Conservation (phyloP, 2,797 vertebrate genomes). For the Coreius guichenoti region DNA sequence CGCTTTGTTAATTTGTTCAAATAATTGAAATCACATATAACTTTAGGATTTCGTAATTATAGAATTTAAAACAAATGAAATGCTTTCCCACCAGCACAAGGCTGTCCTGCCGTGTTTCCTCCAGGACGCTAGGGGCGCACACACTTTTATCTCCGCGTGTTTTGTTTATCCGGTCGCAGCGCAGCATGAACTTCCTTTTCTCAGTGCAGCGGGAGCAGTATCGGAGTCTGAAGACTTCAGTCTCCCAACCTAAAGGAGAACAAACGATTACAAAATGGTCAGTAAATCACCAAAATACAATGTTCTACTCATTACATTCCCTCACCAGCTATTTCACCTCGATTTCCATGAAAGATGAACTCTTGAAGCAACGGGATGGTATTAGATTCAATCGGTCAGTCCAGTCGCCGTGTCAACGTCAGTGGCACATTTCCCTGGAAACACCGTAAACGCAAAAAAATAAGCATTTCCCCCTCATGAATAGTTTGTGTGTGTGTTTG, state of each 20-base stretch:
- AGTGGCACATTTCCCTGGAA: constrained; percentile 9
- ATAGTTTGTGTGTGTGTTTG: not conserved
- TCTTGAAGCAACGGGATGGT: constrained; percentile 5
- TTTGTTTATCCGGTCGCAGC: constrained; percentile 26
- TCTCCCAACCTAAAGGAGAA: constrained; percentile 83
- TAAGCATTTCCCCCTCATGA: not conserved
- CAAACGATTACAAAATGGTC: constrained; percentile 90
- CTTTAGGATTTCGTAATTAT: not conserved
- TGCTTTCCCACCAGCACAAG: not conserved
- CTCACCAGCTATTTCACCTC: constrained; percentile 10
- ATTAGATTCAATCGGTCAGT: constrained; percentile 21
- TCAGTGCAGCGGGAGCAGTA: constrained; percentile 81
- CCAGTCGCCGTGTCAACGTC: not conserved
- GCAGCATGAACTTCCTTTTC: constrained; percentile 75
- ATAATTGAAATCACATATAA: not conserved
- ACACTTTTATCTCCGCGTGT: not conserved
- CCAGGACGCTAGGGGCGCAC: constrained; percentile 36
- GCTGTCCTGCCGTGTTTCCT: constrained; percentile 1
- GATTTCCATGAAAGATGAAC: constrained; percentile 48
- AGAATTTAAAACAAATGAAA: not conserved
- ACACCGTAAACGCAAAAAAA: not conserved
- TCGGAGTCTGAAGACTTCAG: constrained; percentile 81
- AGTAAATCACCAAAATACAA: constrained; percentile 80
- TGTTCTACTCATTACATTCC: not conserved
- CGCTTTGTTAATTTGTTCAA: not conserved